A percentile compares a stretch with the other conserved stretches of the same genome.
Evolutionary conservation across 1,140 invertebrate species (phyloP).

Genomic region (Littorina saxatilis): DNA sequence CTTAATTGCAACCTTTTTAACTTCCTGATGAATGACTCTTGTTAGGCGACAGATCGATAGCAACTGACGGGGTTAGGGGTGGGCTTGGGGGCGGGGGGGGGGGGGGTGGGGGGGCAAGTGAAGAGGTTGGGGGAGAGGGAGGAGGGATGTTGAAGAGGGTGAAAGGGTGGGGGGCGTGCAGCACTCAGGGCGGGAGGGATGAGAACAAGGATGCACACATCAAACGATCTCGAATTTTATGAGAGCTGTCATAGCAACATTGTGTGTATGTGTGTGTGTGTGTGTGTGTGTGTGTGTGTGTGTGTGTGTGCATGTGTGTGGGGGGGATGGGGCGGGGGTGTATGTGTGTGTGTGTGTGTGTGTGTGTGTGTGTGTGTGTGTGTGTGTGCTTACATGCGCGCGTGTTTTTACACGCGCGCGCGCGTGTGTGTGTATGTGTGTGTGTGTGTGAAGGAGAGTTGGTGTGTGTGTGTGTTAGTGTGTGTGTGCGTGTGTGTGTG

Average conservation of each 20-base stretch:
- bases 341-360: background rate
- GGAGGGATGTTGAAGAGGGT: background rate
- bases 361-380: background rate
- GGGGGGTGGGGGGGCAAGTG: too few relatives aligned
- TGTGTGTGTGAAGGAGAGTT: background rate
- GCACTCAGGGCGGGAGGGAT: background rate
- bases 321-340: background rate
- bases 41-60: too few relatives aligned
- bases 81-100: too few relatives aligned
- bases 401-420: background rate
- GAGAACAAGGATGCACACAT: background rate
- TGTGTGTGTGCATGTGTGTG: background rate
- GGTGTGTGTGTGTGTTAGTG: background rate
- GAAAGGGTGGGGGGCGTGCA: constrained; percentile 15
- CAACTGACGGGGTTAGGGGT: too few relatives aligned
- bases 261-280: constrained; percentile 26
- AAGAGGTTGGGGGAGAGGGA: too few relatives aligned
- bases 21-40: too few relatives aligned
- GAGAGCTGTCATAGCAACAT: background rate
- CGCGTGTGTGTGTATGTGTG: background rate
- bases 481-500: constrained; percentile 2
- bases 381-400: background rate
- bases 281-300: constrained; percentile 24
- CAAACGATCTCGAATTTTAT: background rate
- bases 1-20: too few relatives aligned